Base-by-base conservation (phyloP, 2,113 vertebrate genomes). In the Setophaga petechia region DNA sequence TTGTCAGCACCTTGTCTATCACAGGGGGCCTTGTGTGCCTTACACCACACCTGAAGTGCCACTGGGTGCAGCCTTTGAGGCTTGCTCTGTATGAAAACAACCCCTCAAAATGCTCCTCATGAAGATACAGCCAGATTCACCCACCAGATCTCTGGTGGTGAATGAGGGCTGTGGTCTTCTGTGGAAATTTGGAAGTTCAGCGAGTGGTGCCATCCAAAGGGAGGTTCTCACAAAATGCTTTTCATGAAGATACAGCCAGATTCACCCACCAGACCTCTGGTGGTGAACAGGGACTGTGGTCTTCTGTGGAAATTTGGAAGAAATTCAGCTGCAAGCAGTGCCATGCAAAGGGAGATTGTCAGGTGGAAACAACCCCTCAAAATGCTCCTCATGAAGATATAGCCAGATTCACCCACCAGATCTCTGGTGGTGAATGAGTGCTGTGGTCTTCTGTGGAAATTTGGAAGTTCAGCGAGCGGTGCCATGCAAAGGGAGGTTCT, bases 401-500 rank as follows among this genome's bases (percentile, higher is more conserved):
- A 15, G 76, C 76, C 33, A 71, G 31, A 59, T 62, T 80, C 57
- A 75, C 75, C 89, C 93, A 72, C 27, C 82, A 46, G 33, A 67
- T 58, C 81, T 49, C 77, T 87, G 9, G 0, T 24, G 39, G 84
- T 24, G 82, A 94, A 46, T 0, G 3, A 52, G 66, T 49, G 37
- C 46, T 31, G 4, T 12, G 61, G 66, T 44, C 58, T 85, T 20
- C 74, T 54, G 72, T 13, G 81, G 87, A 66, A 94, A 96, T 89
- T 10, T 21, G n/a, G 73, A 89, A 87, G 58, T 5, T 23, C 57
- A 23, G 44, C 7, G 11, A 93, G 95, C 7, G 5, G 66, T 68
- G 96, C 88, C 89, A 90, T 7, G 16, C 71, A 65, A 87, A 75
- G 82, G 68, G 93, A 68, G 61, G 74, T 73, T 97, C 90, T 95